A percentile compares a stretch with the other conserved stretches of the same genome.
These are phyloP conservation scores for Clanis bilineata DNA, from an alignment of 2,888 invertebrate genomes.

Conservation along the genomic window DNA sequence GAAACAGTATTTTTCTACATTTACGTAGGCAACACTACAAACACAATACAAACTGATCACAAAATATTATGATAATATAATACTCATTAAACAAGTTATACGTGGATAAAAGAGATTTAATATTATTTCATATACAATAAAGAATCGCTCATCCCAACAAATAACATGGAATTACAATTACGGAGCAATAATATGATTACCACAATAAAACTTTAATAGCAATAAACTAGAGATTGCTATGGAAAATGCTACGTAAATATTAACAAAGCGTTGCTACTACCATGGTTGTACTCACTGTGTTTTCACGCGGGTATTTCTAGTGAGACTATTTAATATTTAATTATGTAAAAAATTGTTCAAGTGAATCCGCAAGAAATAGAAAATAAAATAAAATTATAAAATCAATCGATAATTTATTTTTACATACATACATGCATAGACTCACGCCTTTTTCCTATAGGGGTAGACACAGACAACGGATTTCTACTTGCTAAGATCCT, in stretches of 20 bases:
- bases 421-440: too few species aligned
- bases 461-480: too few species aligned
- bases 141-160: conserved; percentile 10
- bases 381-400: too few species aligned
- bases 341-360: too few species aligned
- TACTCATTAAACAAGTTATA: neutral
- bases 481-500: too few species aligned
- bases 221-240: conserved; percentile 34
- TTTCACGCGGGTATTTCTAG: too few species aligned
- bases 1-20: neutral
- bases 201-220: conserved; percentile 38
- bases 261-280: conserved; percentile 23
- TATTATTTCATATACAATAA: conserved; percentile 2
- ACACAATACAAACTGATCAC: neutral
- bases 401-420: too few species aligned
- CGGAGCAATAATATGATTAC: conserved; percentile 31
- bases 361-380: too few species aligned
- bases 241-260: conserved; percentile 28
- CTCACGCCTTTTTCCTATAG: too few species aligned
- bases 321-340: too few species aligned
- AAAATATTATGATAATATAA: neutral
- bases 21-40: too few species aligned
- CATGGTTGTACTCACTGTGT: neutral
- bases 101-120: neutral
- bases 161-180: conserved; percentile 22